A percentile compares a stretch with the other conserved stretches of the same genome.
These are phyloP conservation scores for Cydia splendana DNA, from an alignment of 1,140 invertebrate species.

Conservation along the genomic window DNA sequence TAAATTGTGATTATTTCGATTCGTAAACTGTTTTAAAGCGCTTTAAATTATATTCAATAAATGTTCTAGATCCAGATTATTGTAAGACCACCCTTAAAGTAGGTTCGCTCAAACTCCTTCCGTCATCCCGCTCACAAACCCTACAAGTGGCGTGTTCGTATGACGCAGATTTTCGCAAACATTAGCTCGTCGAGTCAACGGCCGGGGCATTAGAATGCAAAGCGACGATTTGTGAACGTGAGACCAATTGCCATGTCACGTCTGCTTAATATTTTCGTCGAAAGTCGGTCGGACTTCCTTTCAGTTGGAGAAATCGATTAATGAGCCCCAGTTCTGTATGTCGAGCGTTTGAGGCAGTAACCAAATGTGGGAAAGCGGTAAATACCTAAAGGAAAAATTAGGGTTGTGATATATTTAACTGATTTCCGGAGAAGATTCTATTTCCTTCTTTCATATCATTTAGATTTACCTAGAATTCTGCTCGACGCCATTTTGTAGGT, in stretches of 20 bases:
- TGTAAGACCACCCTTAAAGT: no score
- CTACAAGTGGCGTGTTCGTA: background rate
- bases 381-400: background rate
- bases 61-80: no score
- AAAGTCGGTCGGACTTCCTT: conserved; percentile 58
- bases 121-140: background rate
- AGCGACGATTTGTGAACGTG: conserved; percentile 72
- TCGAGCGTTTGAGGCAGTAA: background rate
- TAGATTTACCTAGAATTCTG: no score
- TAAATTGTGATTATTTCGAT: no score
- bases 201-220: conserved; percentile 61
- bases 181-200: conserved; percentile 17
- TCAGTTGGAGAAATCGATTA: conserved; percentile 54
- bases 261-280: conserved; percentile 58
- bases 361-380: conserved; percentile 1
- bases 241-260: conserved; percentile 63
- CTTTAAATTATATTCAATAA: no score
- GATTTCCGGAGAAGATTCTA: no score
- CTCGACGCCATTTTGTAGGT: no score
- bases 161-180: conserved; percentile 7
- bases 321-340: conserved; percentile 50
- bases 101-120: no score
- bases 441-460: no score
- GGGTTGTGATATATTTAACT: background rate
- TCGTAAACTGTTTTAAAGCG: no score